Conservation (phyloP, 2,113 vertebrate genomes). For the Vicugna pacos region DNA sequence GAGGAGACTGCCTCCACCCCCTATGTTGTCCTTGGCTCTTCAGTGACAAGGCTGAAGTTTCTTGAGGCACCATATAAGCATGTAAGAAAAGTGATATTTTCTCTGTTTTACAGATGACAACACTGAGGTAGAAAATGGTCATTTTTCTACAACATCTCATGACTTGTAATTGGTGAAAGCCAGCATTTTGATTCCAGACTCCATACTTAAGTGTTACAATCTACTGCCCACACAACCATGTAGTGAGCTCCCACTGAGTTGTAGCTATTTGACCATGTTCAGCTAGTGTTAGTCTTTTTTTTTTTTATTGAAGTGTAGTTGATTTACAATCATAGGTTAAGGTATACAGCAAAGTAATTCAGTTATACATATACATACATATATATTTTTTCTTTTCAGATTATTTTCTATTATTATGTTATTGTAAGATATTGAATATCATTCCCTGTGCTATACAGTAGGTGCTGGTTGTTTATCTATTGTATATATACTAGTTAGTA, state of each 20-base stretch:
- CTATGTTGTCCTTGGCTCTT: not conserved
- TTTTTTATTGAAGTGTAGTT: not conserved
- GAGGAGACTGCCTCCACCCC: rapidly evolving
- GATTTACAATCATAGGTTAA: too few species aligned
- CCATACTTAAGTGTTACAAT: not conserved
- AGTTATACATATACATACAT: too few species aligned
- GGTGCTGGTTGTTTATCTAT: too few species aligned
- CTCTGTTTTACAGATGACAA: not conserved
- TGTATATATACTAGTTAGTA: too few species aligned
- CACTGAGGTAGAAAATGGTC: not conserved
- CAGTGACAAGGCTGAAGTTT: not conserved
- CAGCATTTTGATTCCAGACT: not conserved
- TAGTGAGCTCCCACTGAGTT: not conserved
- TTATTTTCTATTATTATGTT: too few species aligned
- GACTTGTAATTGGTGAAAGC: not conserved
- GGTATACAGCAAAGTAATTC: too few species aligned
- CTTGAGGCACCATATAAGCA: not conserved
- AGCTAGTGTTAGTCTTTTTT: not conserved
- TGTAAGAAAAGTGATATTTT: not conserved
- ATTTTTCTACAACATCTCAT: not conserved
- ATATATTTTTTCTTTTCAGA: too few species aligned
- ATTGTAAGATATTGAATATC: too few species aligned
- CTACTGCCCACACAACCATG: not conserved
- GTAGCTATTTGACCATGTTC: not conserved
- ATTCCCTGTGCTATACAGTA: too few species aligned